Conservation (phyloP, 2,113 vertebrate species). For the Plecturocebus donacophilus region DNA sequence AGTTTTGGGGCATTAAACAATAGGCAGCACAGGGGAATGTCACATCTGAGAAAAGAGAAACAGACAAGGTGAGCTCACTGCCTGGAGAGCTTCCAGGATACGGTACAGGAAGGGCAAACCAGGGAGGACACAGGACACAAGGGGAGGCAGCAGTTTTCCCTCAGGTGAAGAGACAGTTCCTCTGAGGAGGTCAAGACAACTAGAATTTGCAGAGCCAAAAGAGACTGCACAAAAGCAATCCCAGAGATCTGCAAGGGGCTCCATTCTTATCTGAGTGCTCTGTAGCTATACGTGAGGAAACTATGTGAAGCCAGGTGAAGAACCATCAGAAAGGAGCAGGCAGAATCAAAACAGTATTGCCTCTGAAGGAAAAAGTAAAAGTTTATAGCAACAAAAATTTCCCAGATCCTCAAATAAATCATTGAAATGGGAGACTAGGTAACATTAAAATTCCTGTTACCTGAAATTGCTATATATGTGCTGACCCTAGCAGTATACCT, state of each 20-base stretch:
- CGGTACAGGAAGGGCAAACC: neutral
- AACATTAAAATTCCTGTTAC: neutral
- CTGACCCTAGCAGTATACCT: neutral
- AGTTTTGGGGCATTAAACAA: neutral
- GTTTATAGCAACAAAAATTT: neutral
- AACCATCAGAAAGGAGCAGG: neutral
- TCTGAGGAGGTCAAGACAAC: neutral
- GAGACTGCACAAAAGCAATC: neutral
- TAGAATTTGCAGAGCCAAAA: neutral
- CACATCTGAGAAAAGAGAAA: neutral
- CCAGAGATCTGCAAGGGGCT: neutral
- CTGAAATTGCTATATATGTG: neutral
- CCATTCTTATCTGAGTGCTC: neutral
- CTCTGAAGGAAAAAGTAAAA: neutral
- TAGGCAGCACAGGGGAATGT: neutral
- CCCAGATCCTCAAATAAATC: neutral
- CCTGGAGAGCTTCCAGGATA: neutral
- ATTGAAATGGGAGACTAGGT: neutral
- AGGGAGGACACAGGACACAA: rapidly evolving
- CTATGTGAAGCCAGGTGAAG: neutral
- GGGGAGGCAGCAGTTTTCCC: neutral
- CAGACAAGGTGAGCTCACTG: neutral
- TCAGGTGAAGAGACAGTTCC: neutral
- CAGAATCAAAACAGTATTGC: neutral
- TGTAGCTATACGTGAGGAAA: neutral